Evolutionary conservation across 2,888 invertebrate genomes (phyloP).

Genomic region (Helobdella robusta): DNA sequence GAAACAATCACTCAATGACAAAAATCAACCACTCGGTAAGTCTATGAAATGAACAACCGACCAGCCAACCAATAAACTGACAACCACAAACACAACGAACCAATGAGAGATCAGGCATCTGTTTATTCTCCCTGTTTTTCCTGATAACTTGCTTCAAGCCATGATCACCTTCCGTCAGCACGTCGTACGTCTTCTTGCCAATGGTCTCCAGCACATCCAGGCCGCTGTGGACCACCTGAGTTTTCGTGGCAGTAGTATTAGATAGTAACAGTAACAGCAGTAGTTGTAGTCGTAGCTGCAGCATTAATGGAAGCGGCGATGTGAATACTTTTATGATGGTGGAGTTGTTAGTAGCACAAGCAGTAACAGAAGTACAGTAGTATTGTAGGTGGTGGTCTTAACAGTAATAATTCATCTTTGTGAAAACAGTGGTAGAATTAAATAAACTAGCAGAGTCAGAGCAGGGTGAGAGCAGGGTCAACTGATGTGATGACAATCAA

Average conservation of each 20-base stretch:
- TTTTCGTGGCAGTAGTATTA: neutral
- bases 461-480: too few relatives aligned
- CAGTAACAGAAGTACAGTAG: neutral
- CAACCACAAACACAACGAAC: constrained; percentile 31
- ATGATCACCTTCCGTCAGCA: constrained; percentile 81
- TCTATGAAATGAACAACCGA: neutral
- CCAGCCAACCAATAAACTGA: neutral
- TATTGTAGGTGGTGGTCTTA: too few relatives aligned
- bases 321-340: neutral
- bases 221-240: constrained; percentile 35
- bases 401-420: too few relatives aligned
- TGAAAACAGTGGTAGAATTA: too few relatives aligned
- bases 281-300: neutral
- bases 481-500: too few relatives aligned
- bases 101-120: constrained; percentile 47
- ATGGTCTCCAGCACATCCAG: constrained; percentile 77
- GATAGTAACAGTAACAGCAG: neutral
- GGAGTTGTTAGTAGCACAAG: neutral
- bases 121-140: constrained; percentile 34
- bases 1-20: too few relatives aligned
- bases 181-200: constrained; percentile 88
- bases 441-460: too few relatives aligned
- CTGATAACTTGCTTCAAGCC: constrained; percentile 70
- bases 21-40: neutral
- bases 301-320: neutral